These are phyloP conservation scores for Rhingia campestris DNA, from an alignment of 2,888 invertebrate species.

Conservation along the genomic window DNA sequence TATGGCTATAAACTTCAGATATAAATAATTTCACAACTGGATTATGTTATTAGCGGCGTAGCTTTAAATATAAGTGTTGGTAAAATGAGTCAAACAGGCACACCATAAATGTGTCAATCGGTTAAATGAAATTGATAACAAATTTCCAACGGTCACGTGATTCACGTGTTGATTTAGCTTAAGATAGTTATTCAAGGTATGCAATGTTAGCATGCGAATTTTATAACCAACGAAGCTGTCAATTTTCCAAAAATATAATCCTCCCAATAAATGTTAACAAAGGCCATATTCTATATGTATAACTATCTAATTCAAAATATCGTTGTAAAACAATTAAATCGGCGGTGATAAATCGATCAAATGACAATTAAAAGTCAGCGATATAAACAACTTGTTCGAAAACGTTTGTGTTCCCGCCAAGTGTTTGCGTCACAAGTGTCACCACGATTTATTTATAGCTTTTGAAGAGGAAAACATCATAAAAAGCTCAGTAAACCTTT, in stretches of 20 bases:
- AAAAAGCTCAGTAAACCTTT: constrained; percentile 14
- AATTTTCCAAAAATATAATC: neutral
- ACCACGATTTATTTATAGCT: constrained; percentile 14
- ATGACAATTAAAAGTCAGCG: constrained; percentile 27
- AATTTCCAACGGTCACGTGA: no score
- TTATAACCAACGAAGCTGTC: neutral
- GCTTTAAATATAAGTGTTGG: no score
- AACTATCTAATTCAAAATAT: constrained; percentile 23
- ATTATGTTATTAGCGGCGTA: no score
- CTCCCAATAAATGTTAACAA: neutral
- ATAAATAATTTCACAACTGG: no score
- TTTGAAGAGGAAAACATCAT: constrained; percentile 14
- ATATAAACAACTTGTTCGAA: constrained; percentile 18
- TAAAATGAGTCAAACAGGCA: no score
- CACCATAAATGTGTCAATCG: no score
- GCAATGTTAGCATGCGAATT: no score
- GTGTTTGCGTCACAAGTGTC: constrained; percentile 28
- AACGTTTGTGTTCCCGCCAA: neutral
- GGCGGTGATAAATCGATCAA: constrained; percentile 36
- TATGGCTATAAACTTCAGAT: no score
- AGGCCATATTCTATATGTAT: neutral
- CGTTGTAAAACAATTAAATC: constrained; percentile 20
- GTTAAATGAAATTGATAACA: no score
- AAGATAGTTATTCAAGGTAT: no score
- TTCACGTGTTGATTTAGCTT: no score